Conservation (phyloP, 2,888 invertebrate genomes). For the Diabrotica balteata region DNA sequence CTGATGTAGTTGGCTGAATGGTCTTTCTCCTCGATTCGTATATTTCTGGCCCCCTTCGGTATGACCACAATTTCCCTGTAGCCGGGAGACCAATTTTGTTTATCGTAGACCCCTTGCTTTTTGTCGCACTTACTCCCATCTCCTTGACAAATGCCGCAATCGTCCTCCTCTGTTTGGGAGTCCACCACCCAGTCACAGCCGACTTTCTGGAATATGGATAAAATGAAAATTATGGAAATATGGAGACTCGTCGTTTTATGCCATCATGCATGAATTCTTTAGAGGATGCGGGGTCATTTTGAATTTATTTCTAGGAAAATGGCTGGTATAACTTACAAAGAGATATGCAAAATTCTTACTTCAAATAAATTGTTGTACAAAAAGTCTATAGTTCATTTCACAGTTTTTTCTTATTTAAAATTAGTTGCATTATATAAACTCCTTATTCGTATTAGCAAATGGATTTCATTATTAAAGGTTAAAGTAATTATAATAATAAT, state of each 20-base stretch:
- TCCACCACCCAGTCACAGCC: constrained; percentile 92
- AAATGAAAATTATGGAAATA: constrained; percentile 15
- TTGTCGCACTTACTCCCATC: constrained; percentile 82
- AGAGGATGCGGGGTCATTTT: no score
- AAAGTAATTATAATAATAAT: no score
- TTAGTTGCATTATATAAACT: no score
- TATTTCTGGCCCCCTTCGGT: constrained; percentile 81
- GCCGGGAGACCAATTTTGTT: constrained; percentile 61
- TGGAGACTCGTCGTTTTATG: constrained; percentile 3
- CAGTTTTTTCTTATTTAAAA: no score
- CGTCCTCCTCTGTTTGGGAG: constrained; percentile 80
- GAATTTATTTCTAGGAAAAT: no score
- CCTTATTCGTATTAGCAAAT: no score
- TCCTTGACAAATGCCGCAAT: constrained; percentile 87
- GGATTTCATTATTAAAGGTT: no score
- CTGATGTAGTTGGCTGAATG: constrained; percentile 82
- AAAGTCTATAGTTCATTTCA: no score
- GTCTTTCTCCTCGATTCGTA: constrained; percentile 77
- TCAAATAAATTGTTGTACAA: no score
- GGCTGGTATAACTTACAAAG: no score
- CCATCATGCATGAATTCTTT: not conserved
- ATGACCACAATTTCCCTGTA: constrained; percentile 73
- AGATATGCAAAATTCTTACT: no score
- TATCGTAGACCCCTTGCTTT: constrained; percentile 66
- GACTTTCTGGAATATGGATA: constrained; percentile 72